Conservation (phyloP, 2,113 vertebrate genomes). For the Pogonocichla stellata region DNA sequence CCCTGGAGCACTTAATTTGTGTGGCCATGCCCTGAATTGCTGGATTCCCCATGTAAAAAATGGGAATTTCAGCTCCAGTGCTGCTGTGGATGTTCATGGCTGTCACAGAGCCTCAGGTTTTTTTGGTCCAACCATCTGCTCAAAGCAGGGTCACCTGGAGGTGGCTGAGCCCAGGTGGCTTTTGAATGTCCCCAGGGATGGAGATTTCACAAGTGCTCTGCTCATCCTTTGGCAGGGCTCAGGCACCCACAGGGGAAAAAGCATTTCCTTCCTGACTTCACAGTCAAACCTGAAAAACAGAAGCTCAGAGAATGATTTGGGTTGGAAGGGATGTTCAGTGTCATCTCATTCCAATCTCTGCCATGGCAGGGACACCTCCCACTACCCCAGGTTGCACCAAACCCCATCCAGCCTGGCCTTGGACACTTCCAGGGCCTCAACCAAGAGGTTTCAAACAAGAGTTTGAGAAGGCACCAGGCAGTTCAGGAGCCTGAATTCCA, state of each 20-base stretch:
- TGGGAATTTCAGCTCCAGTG: background rate
- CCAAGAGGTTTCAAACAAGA: fast-evolving
- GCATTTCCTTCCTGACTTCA: background rate
- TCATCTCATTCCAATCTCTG: background rate
- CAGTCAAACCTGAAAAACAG: background rate
- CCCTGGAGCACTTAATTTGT: background rate
- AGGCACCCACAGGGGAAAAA: background rate
- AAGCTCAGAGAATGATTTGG: background rate
- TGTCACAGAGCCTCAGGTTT: background rate
- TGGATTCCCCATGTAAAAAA: background rate
- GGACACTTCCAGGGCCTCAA: background rate
- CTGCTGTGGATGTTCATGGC: background rate
- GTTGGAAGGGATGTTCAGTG: background rate
- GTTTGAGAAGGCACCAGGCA: background rate
- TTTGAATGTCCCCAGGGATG: background rate
- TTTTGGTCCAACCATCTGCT: background rate
- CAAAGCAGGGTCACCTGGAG: background rate
- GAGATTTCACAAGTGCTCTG: background rate
- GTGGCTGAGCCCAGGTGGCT: background rate
- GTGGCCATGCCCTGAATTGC: background rate
- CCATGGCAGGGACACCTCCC: background rate
- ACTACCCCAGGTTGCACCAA: background rate
- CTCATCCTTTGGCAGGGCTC: background rate
- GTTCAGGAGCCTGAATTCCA: background rate
- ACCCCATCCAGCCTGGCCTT: fast-evolving